A percentile compares a stretch with the other conserved stretches of the same genome.
These are phyloP conservation scores for Hafferia zeledoni DNA, from an alignment of 2,797 vertebrate genomes.

Conservation along the genomic window DNA sequence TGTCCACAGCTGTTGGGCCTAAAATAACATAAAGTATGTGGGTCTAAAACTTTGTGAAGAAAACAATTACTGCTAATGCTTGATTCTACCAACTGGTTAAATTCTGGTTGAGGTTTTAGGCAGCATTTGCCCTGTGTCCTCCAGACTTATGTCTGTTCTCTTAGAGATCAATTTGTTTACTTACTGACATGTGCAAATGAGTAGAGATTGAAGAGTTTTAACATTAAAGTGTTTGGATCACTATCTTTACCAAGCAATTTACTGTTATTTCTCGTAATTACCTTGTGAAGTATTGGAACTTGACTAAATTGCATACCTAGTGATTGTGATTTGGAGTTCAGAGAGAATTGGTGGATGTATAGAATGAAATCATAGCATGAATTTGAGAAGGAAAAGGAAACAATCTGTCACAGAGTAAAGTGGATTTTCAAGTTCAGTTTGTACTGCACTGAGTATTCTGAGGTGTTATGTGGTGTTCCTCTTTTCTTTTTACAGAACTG, in stretches of 20 bases:
- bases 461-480: neutral
- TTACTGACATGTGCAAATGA: neutral
- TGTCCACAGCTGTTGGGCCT: neutral
- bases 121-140: neutral
- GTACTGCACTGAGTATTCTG: neutral
- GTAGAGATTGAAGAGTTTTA: neutral
- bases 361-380: neutral
- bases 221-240: neutral
- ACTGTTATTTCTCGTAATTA: neutral
- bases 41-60: neutral
- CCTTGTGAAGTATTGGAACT: neutral
- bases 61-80: neutral
- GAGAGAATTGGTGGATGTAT: neutral
- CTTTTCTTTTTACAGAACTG: slow-evolving; percentile 75
- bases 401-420: neutral
- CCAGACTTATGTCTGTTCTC: neutral
- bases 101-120: neutral
- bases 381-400: neutral
- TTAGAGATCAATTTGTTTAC: neutral
- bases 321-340: neutral
- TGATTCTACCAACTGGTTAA: neutral
- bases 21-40: neutral
- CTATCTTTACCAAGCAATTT: neutral
- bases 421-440: neutral
- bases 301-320: neutral